Percentiles rank a stretch among this genome's conserved stretches.
Conservation (phyloP, 1,140 invertebrate genomes). For the Arctopsyche grandis region DNA sequence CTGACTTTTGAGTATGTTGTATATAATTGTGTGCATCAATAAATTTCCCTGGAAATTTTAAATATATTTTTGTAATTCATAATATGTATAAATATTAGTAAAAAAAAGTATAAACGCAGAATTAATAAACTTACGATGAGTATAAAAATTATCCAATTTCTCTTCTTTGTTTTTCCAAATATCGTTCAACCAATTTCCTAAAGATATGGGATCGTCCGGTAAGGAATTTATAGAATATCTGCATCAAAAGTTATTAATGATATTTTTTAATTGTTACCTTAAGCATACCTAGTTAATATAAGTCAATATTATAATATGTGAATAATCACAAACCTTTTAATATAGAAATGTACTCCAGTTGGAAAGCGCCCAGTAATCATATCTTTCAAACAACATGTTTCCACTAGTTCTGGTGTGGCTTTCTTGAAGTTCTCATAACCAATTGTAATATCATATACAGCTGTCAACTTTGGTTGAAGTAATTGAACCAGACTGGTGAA, state of each 20-base stretch:
- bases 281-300: too few relatives aligned
- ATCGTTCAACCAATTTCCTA: constrained; percentile 75
- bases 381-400: constrained; percentile 59
- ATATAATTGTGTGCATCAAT: constrained; percentile 45
- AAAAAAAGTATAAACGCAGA: not conserved
- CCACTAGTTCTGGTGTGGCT: constrained; percentile 72
- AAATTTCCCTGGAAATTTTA: constrained; percentile 41
- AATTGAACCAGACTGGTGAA: constrained; percentile 80
- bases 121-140: constrained; percentile 58
- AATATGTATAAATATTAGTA: not conserved
- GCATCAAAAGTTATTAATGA: constrained; percentile 47
- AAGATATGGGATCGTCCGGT: constrained; percentile 68
- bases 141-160: constrained; percentile 69
- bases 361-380: constrained; percentile 75
- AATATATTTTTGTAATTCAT: not conserved
- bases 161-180: constrained; percentile 80
- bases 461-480: constrained; percentile 71
- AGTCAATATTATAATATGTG: not conserved
- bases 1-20: not conserved
- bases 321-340: constrained; percentile 69
- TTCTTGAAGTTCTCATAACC: constrained; percentile 69
- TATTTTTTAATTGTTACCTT: not conserved
- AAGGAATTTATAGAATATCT: constrained; percentile 70
- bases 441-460: constrained; percentile 84
- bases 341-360: constrained; percentile 77